A percentile compares a stretch with the other conserved stretches of the same genome.
Conservation (phyloP, 2,797 vertebrate genomes). For the Sternarchorhynchus goeldii region DNA sequence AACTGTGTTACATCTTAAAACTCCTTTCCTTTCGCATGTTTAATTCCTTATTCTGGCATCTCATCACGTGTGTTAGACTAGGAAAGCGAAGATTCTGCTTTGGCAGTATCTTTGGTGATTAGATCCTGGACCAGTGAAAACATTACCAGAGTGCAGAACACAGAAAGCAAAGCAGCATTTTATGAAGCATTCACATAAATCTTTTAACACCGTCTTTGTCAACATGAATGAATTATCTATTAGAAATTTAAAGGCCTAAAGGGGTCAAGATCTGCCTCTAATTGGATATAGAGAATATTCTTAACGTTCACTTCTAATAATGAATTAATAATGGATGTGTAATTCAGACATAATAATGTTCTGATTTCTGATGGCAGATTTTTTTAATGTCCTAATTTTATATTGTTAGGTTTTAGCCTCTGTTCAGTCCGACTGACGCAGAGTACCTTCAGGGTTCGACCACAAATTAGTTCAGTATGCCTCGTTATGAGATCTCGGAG, state of each 20-base stretch:
- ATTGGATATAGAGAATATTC: not conserved
- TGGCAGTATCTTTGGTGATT: not conserved
- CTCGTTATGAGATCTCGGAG: too few species aligned
- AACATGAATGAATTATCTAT: conserved; percentile 39
- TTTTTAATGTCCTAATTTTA: too few species aligned
- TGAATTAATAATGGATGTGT: conserved; percentile 8
- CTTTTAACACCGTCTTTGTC: conserved; percentile 35
- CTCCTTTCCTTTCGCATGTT: not conserved
- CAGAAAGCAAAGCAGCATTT: conserved; percentile 14
- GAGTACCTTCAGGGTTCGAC: too few species aligned
- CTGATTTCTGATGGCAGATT: not conserved
- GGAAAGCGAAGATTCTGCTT: not conserved
- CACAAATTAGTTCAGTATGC: too few species aligned
- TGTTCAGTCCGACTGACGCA: too few species aligned
- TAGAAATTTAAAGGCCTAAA: conserved; percentile 5
- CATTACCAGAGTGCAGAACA: not conserved
- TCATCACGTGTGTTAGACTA: not conserved
- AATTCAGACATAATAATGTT: conserved; percentile 10
- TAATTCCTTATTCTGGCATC: not conserved
- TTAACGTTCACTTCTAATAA: conserved; percentile 33
- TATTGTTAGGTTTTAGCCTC: too few species aligned
- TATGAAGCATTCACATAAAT: conserved; percentile 17
- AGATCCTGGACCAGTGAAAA: not conserved
- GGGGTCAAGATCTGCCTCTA: conserved; percentile 24
- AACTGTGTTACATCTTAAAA: conserved; percentile 5